These are phyloP conservation scores for Aphis craccivora DNA, from an alignment of 1,140 invertebrate genomes.

Conservation along the genomic window DNA sequence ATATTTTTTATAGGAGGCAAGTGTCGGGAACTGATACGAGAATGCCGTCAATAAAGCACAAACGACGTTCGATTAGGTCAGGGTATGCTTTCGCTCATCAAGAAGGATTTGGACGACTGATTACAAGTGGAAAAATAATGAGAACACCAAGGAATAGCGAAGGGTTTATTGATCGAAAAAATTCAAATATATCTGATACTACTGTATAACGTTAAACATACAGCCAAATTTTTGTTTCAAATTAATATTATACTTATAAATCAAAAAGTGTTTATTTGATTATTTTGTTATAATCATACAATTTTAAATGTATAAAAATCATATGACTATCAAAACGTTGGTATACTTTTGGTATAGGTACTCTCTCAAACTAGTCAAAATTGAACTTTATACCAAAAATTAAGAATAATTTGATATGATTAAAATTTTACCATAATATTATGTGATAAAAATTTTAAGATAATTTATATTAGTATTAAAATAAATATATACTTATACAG, in stretches of 20 bases:
- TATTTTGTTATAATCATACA: background rate
- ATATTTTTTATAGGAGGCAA: constrained; percentile 67
- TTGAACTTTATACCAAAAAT: background rate
- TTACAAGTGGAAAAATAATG: constrained; percentile 93
- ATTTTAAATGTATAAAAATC: background rate
- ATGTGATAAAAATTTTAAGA: background rate
- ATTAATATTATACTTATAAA: background rate
- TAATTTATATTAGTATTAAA: background rate
- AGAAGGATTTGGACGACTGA: constrained; percentile 89
- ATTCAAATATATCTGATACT: constrained; percentile 21
- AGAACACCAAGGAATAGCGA: constrained; percentile 50
- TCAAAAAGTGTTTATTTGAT: background rate
- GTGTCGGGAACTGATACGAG: constrained; percentile 79
- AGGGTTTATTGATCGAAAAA: background rate
- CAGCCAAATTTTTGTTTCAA: background rate
- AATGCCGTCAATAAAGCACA: constrained; percentile 80
- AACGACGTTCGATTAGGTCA: constrained; percentile 88
- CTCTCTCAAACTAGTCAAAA: background rate
- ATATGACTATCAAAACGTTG: background rate
- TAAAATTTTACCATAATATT: background rate
- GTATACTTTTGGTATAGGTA: background rate
- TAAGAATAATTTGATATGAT: background rate
- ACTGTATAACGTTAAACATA: constrained; percentile 26
- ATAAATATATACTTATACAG: background rate
- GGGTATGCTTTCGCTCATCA: constrained; percentile 98